phyloP scores from a whole-genome alignment of 2,888 invertebrate species.

The Smittia aterrima region DNA sequence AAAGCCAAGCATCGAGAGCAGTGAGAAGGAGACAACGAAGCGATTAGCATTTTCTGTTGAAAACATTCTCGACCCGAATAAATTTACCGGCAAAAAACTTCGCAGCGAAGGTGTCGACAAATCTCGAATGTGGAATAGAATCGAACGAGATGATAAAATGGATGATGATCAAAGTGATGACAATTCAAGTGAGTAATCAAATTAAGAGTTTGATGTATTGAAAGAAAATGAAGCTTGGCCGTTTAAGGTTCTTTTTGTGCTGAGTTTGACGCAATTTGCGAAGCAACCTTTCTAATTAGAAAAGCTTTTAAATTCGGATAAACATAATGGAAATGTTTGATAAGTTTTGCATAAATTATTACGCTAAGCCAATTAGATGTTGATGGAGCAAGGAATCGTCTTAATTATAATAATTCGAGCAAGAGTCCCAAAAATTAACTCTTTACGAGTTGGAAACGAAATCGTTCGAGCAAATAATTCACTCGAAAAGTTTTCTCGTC shows the following conservation, averaged over 20 bases:
- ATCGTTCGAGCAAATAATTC: too few relatives aligned
- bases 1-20: constrained; percentile 46
- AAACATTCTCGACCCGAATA: constrained; percentile 86
- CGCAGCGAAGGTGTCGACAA: constrained; percentile 43
- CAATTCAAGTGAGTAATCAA: constrained; percentile 57
- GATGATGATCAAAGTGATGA: constrained; percentile 55
- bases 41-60: constrained; percentile 85
- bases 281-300: too few relatives aligned
- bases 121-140: constrained; percentile 54
- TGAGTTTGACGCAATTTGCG: too few relatives aligned
- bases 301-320: too few relatives aligned
- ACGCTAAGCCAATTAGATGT: neutral
- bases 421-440: too few relatives aligned
- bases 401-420: too few relatives aligned
- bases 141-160: constrained; percentile 53
- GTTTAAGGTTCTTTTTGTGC: too few relatives aligned
- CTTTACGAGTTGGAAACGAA: too few relatives aligned
- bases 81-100: constrained; percentile 72
- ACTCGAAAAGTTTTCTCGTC: too few relatives aligned
- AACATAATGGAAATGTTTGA: constrained; percentile 24
- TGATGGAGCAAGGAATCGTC: neutral
- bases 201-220: too few relatives aligned
- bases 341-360: constrained; percentile 32
- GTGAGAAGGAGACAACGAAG: constrained; percentile 52
- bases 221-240: too few relatives aligned